Evolutionary conservation across 1,140 invertebrate species (phyloP).

Genomic region (Palaemon carinicauda): DNA sequence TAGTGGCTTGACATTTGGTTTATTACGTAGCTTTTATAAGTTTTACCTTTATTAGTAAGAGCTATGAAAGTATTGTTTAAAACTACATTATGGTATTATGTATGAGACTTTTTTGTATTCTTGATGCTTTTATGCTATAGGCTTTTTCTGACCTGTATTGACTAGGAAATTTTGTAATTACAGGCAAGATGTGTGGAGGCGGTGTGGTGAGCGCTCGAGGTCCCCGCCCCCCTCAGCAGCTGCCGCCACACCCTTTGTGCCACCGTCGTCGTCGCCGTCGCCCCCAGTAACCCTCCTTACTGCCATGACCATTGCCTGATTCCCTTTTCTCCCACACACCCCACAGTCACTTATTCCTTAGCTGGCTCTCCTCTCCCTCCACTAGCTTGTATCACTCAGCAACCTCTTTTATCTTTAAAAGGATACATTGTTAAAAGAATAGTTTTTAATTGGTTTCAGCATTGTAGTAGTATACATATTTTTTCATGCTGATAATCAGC

Average conservation of each 20-base stretch:
- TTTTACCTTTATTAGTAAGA: no score
- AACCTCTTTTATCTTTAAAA: neutral
- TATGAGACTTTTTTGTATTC: no score
- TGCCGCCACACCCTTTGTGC: slow-evolving; percentile 42
- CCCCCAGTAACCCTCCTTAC: slow-evolving; percentile 37
- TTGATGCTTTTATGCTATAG: no score
- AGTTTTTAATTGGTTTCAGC: no score
- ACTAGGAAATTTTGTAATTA: neutral
- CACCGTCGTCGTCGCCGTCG: slow-evolving; percentile 48
- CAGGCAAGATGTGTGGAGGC: slow-evolving; percentile 55
- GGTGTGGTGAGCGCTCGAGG: slow-evolving; percentile 54
- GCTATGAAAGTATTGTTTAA: no score
- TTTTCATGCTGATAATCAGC: no score
- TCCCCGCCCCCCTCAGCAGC: slow-evolving; percentile 53
- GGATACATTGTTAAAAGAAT: no score
- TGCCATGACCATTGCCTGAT: slow-evolving; percentile 43
- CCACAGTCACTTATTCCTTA: slow-evolving; percentile 20
- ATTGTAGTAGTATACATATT: no score
- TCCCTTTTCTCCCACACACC: slow-evolving; percentile 6
- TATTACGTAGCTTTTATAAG: no score
- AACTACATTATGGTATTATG: no score
- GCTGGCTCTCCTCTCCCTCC: slow-evolving; percentile 18
- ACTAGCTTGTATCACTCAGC: neutral
- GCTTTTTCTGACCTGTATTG: no score
- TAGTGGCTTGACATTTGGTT: no score